Evolutionary conservation across 2,797 vertebrate species (phyloP).

Genomic region (Sciurus carolinensis): DNA sequence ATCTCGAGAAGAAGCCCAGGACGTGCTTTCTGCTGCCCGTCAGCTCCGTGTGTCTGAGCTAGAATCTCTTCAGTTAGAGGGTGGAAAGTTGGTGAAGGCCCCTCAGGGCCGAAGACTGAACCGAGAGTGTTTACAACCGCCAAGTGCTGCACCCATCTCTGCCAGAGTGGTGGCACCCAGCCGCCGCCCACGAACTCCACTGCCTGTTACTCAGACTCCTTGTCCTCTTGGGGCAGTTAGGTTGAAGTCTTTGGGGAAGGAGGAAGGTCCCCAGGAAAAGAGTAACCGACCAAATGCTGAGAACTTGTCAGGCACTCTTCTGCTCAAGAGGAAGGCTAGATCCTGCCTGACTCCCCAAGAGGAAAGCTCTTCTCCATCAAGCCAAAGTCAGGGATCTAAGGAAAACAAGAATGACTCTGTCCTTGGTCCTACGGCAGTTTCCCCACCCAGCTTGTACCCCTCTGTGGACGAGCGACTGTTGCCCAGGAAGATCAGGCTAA

Average conservation of each 20-base stretch:
- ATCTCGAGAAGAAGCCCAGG: conserved; percentile 87
- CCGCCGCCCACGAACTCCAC: conserved; percentile 19
- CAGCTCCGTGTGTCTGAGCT: conserved; percentile 87
- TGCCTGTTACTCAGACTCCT: background rate
- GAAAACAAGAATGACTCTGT: conserved; percentile 37
- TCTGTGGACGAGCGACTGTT: conserved; percentile 55
- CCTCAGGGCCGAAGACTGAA: conserved; percentile 83
- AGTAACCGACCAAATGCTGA: background rate
- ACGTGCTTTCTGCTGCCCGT: conserved; percentile 88
- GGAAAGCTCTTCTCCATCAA: conserved; percentile 29
- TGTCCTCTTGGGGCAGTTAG: background rate
- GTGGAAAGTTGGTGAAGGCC: conserved; percentile 85
- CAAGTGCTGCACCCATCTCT: background rate
- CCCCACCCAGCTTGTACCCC: conserved; percentile 46
- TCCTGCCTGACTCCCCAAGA: conserved; percentile 46
- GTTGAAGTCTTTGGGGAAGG: conserved; percentile 43
- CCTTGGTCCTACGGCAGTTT: conserved; percentile 15
- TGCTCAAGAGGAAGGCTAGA: conserved; percentile 69
- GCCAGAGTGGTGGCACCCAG: conserved; percentile 65
- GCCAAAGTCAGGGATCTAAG: conserved; percentile 43
- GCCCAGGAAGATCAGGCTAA: conserved; percentile 85
- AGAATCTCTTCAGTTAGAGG: conserved; percentile 87
- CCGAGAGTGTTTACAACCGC: conserved; percentile 84
- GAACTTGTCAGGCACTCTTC: conserved; percentile 7
- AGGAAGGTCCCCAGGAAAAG: conserved; percentile 57